phyloP scores from a whole-genome alignment of 2,113 vertebrate species.

The Cyprinus carpio region DNA sequence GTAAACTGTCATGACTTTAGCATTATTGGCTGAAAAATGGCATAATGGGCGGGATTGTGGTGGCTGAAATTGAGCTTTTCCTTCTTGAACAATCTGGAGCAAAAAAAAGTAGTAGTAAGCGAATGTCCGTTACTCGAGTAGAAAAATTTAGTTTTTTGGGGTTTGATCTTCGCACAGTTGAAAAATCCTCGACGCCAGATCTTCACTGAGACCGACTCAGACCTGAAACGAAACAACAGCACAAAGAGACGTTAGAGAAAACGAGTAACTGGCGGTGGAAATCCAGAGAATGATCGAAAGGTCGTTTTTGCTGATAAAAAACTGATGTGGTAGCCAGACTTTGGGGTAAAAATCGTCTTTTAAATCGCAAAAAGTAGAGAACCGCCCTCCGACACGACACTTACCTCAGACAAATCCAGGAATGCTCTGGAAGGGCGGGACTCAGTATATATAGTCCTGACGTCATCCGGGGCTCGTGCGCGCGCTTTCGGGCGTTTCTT shows the following conservation, averaged over 20 bases:
- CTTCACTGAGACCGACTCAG: conserved; percentile 71
- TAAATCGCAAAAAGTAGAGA: background rate
- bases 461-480: conserved; percentile 56
- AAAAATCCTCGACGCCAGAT: conserved; percentile 77
- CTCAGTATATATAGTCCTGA: conserved; percentile 73
- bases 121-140: conserved; percentile 83
- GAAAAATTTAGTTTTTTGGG: conserved; percentile 73
- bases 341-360: background rate
- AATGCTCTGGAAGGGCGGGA: conserved; percentile 69
- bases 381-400: conserved; percentile 53
- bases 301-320: background rate
- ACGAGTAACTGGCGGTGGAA: background rate
- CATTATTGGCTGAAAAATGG: conserved; percentile 69
- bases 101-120: conserved; percentile 75
- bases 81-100: conserved; percentile 78
- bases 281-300: background rate
- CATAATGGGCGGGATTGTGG: conserved; percentile 78
- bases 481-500: background rate
- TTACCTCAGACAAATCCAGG: conserved; percentile 82
- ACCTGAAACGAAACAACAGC: conserved; percentile 66
- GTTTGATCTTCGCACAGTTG: conserved; percentile 70
- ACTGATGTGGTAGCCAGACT: background rate
- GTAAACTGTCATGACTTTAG: conserved; percentile 79
- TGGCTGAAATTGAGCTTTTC: conserved; percentile 78
- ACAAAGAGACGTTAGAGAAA: conserved; percentile 64